Conservation (phyloP, 1,140 invertebrate species). For the Bacillus rossius region DNA sequence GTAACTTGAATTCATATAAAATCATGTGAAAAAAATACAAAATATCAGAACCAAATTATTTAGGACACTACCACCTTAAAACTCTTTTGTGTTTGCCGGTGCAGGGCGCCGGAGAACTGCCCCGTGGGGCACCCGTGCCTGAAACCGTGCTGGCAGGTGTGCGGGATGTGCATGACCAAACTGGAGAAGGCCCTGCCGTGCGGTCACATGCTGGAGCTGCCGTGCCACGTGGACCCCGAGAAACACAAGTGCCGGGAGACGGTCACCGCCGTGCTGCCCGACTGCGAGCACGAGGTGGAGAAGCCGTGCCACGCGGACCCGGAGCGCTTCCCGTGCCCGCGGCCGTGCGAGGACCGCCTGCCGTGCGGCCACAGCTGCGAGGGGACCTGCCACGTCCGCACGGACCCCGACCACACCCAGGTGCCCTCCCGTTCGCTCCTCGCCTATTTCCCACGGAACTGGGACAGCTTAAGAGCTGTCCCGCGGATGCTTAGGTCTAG, state of each 20-base stretch:
- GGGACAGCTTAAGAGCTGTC: no score
- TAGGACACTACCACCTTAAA: no score
- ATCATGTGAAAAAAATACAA: no score
- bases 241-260: slow-evolving; percentile 35
- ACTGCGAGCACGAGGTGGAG: slow-evolving; percentile 44
- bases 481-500: no score
- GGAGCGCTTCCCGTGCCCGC: slow-evolving; percentile 34
- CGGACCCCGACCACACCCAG: slow-evolving; percentile 43
- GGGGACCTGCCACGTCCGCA: slow-evolving; percentile 40
- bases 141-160: slow-evolving; percentile 11
- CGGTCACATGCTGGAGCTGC: slow-evolving; percentile 34
- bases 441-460: no score
- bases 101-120: slow-evolving; percentile 3
- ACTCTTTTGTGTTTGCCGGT: no score
- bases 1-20: no score
- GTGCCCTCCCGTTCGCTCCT: no score
- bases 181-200: slow-evolving; percentile 38
- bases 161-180: slow-evolving; percentile 15
- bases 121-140: slow-evolving; percentile 4
- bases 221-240: slow-evolving; percentile 37
- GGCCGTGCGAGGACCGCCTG: slow-evolving; percentile 39
- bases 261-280: slow-evolving; percentile 34
- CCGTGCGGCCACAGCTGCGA: slow-evolving; percentile 48
- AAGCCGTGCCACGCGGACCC: slow-evolving; percentile 40
- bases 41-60: no score